Conservation (phyloP, 2,113 vertebrate species). For the Leptodactylus fuscus region DNA sequence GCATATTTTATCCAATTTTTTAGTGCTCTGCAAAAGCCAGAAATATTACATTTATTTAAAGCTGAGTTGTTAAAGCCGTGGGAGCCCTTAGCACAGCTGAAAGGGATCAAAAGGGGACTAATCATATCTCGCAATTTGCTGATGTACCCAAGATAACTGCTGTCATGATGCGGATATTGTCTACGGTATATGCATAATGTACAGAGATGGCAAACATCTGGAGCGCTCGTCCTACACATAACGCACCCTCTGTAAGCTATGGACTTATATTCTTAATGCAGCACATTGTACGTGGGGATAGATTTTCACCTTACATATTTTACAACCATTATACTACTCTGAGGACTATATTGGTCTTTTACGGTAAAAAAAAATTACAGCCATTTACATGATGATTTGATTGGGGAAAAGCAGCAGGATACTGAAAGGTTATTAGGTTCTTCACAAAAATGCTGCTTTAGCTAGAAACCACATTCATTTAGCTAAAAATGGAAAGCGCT, state of each 20-base stretch:
- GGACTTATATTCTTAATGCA: not conserved
- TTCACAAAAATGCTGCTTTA: not conserved
- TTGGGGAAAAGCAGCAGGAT: not conserved
- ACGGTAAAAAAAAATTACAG: not conserved
- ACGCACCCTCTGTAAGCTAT: not conserved
- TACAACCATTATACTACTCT: not conserved
- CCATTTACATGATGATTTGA: conserved; percentile 23
- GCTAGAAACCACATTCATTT: not conserved
- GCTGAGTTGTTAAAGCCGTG: conserved; percentile 8
- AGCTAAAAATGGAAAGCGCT: not conserved
- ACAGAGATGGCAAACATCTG: conserved; percentile 30
- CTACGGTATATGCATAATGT: conserved; percentile 19
- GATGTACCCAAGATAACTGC: conserved; percentile 26
- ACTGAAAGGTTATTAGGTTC: conserved; percentile 8
- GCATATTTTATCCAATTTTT: not conserved
- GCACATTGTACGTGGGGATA: not conserved
- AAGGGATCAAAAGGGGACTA: conserved; percentile 19
- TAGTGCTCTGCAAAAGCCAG: not conserved
- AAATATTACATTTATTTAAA: conserved; percentile 7
- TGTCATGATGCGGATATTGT: conserved; percentile 30
- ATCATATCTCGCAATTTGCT: conserved; percentile 14
- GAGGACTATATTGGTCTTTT: not conserved
- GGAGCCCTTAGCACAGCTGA: conserved; percentile 30
- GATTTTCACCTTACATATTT: not conserved
- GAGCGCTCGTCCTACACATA: not conserved